phyloP scores from a whole-genome alignment of 2,113 vertebrate genomes.

The Vulpes lagopus region DNA sequence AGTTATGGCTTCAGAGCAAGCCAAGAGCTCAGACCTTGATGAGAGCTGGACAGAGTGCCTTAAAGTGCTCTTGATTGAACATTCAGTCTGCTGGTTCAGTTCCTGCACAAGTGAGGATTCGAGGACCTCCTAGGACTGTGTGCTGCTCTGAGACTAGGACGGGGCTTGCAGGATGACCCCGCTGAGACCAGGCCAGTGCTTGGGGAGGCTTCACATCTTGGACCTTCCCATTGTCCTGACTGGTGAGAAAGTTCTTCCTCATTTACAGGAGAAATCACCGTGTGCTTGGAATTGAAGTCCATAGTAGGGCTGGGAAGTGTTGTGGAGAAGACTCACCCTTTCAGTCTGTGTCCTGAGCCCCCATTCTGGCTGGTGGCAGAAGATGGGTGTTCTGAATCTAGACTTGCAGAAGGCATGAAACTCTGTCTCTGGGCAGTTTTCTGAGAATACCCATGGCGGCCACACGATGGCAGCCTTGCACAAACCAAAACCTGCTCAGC shows the following conservation, averaged over 20 bases:
- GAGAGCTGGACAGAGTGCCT: too few relatives aligned
- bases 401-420: accelerated
- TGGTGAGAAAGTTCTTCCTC: not conserved
- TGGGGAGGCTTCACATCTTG: not conserved
- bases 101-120: too few relatives aligned
- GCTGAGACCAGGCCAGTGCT: not conserved
- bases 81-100: accelerated
- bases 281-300: not conserved
- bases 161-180: accelerated
- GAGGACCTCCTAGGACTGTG: not conserved
- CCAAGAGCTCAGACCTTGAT: not conserved
- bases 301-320: not conserved
- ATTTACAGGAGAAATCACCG: not conserved
- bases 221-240: too few relatives aligned
- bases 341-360: accelerated
- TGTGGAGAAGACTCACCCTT: not conserved
- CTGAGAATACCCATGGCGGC: not conserved
- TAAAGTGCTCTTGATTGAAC: accelerated
- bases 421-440: accelerated
- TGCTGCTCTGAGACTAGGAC: not conserved
- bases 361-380: not conserved
- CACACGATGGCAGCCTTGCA: conserved; percentile 87
- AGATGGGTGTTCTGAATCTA: accelerated
- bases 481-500: not conserved
- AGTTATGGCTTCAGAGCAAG: too few relatives aligned